A percentile compares a stretch with the other conserved stretches of the same genome.
These are phyloP conservation scores for Astyanax mexicanus DNA, from an alignment of 2,797 vertebrate genomes.

Conservation along the genomic window DNA sequence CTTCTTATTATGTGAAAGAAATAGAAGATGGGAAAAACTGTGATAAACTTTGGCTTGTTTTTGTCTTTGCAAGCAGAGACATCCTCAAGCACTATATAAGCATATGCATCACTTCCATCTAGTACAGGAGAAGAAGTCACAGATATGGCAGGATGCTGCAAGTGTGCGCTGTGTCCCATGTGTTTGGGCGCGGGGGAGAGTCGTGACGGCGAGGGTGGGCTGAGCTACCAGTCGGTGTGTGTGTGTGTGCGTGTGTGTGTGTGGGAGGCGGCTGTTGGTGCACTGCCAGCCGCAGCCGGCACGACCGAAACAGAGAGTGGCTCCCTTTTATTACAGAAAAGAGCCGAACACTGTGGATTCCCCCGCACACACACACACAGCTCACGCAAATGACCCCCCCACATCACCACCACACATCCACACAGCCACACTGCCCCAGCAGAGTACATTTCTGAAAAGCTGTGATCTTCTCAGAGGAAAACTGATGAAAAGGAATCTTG, in stretches of 20 bases:
- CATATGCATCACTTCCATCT: neutral
- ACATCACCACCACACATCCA: slow-evolving; percentile 49
- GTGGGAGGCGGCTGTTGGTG: slow-evolving; percentile 27
- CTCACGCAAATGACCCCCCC: slow-evolving; percentile 37
- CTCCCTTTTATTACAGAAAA: slow-evolving; percentile 44
- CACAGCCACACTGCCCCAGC: slow-evolving; percentile 38
- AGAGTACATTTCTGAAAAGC: slow-evolving; percentile 40
- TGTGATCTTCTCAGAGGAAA: slow-evolving; percentile 49
- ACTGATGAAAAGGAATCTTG: slow-evolving; percentile 41
- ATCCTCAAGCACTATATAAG: neutral
- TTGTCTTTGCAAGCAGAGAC: neutral
- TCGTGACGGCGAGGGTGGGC: slow-evolving; percentile 49
- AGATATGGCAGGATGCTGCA: neutral
- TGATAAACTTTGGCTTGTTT: neutral
- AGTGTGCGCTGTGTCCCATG: neutral
- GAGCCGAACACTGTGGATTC: slow-evolving; percentile 41
- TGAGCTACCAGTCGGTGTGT: neutral
- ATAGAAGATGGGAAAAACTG: neutral
- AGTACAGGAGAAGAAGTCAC: slow-evolving; percentile 10
- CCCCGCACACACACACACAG: slow-evolving; percentile 49
- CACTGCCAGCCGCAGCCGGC: slow-evolving; percentile 38
- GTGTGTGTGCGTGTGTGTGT: slow-evolving; percentile 29
- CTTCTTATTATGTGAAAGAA: neutral
- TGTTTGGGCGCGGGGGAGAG: slow-evolving; percentile 29
- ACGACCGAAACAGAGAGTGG: slow-evolving; percentile 33